phyloP scores from a whole-genome alignment of 2,888 invertebrate species.

The Toxonevra muliebris region DNA sequence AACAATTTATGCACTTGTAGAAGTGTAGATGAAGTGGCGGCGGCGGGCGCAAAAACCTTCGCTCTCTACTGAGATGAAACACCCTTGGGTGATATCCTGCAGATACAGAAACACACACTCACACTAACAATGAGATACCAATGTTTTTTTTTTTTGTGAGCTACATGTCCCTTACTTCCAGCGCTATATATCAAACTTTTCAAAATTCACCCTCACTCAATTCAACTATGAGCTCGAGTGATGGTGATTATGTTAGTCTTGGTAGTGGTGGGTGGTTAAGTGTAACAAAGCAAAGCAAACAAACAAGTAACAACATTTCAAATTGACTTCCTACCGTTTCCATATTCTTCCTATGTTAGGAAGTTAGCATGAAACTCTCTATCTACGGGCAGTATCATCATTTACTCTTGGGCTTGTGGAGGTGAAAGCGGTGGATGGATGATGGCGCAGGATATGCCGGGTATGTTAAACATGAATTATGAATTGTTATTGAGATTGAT shows the following conservation, averaged over 20 bases:
- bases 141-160: too few relatives aligned
- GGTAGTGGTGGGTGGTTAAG: too few relatives aligned
- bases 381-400: too few relatives aligned
- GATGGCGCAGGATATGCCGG: slow-evolving; percentile 27
- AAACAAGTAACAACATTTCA: neutral
- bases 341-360: too few relatives aligned
- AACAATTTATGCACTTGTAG: slow-evolving; percentile 56
- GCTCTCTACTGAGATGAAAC: slow-evolving; percentile 4
- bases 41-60: slow-evolving; percentile 5
- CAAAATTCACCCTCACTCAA: too few relatives aligned
- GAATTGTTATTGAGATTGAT: slow-evolving; percentile 63
- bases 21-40: slow-evolving; percentile 47
- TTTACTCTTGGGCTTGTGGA: neutral
- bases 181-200: too few relatives aligned
- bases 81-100: slow-evolving; percentile 15
- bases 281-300: neutral
- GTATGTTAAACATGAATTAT: slow-evolving; percentile 65
- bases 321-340: slow-evolving; percentile 9
- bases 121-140: neutral
- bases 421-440: slow-evolving; percentile 20
- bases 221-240: too few relatives aligned
- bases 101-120: slow-evolving; percentile 10
- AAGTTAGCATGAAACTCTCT: too few relatives aligned
- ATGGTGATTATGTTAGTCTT: too few relatives aligned
- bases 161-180: too few relatives aligned